Percentiles rank a stretch among this genome's conserved stretches.
phyloP scores from a whole-genome alignment of 2,797 vertebrate species.

The Myotis vivesi region DNA sequence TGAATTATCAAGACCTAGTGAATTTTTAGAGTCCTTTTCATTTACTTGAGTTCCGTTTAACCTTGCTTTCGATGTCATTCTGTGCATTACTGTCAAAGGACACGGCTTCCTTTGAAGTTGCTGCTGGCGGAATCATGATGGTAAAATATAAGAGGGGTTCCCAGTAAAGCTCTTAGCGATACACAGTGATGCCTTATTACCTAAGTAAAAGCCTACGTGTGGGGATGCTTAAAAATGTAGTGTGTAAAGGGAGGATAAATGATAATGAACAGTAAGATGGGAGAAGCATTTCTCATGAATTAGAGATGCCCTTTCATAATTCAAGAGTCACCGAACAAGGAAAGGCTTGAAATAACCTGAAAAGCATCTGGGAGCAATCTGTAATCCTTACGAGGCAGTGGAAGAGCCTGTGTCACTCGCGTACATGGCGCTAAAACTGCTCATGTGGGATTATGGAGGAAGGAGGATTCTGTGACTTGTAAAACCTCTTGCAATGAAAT shows the following conservation, averaged over 20 bases:
- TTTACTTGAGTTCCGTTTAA: conserved; percentile 51
- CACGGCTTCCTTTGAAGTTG: conserved; percentile 46
- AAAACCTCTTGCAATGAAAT: background rate
- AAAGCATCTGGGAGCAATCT: conserved; percentile 64
- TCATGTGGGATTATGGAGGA: conserved; percentile 7
- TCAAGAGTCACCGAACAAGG: conserved; percentile 42
- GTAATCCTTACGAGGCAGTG: conserved; percentile 48
- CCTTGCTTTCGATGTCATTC: conserved; percentile 54
- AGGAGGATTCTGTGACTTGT: conserved; percentile 26
- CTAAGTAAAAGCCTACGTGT: background rate
- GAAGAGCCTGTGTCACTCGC: background rate
- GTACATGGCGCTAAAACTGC: background rate
- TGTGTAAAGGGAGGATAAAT: background rate
- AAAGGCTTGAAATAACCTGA: conserved; percentile 54
- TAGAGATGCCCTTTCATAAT: conserved; percentile 66
- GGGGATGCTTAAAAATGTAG: background rate
- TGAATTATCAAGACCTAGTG: conserved; percentile 55
- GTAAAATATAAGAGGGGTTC: conserved; percentile 8
- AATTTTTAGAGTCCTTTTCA: conserved; percentile 57
- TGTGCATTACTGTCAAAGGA: conserved; percentile 59
- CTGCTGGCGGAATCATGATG: background rate
- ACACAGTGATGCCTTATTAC: background rate
- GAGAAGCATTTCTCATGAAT: conserved; percentile 61
- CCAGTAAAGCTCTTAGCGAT: conserved; percentile 28
- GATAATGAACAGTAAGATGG: conserved; percentile 31